Evolutionary conservation across 2,113 vertebrate species (phyloP), one percentile per base, ranked within the genome.

Genomic region (Brachyhypopomus occidentalis): DNA sequence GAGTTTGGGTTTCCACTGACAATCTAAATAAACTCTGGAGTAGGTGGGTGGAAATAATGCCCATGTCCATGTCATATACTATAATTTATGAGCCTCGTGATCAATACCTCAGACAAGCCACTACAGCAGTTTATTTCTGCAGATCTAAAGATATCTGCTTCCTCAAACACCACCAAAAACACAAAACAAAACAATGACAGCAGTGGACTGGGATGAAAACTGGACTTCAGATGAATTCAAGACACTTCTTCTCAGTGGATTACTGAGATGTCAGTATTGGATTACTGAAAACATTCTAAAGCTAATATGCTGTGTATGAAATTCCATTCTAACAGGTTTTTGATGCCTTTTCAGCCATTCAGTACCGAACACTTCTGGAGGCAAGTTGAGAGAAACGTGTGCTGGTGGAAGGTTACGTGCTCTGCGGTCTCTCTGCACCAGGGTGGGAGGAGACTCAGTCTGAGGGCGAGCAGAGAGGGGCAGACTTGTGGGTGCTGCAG

Each of bases 401-500:
- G 30, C 30, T 2, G 30, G 30, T 1, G 30, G 30, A 3, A 30
- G 30, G 30, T 30, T 30, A 30, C 30, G 30, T 3, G 3, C 30
- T 3, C 30, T 30, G 30, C 30, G 30, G 30, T 30, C 30, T 30
- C 30, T 30, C 30, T 30, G 30, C 30, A 2, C 30, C 30, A 30
- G 30, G 30, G 30, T 30, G 30, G 30, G 30, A 45, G 9, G 41
- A 8, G 41, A 45, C 12, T n/a, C 78, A 78, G 66, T 63, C 38
- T 62, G 8, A 7, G 76, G 80, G 85, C 62, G 2, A 78, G 60
- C 75, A 3, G 14, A 74, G 87, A 91, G 79, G 81, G 0, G 78
- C 77, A 66, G 89, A 87, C 85, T 87, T 85, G 91, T 86, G 87
- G 84, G 88, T 85, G 91, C 89, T 90, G 87, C 87, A 83, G 88